Evolutionary conservation across 2,888 invertebrate species (phyloP).

Genomic region (Polietes domitor): DNA sequence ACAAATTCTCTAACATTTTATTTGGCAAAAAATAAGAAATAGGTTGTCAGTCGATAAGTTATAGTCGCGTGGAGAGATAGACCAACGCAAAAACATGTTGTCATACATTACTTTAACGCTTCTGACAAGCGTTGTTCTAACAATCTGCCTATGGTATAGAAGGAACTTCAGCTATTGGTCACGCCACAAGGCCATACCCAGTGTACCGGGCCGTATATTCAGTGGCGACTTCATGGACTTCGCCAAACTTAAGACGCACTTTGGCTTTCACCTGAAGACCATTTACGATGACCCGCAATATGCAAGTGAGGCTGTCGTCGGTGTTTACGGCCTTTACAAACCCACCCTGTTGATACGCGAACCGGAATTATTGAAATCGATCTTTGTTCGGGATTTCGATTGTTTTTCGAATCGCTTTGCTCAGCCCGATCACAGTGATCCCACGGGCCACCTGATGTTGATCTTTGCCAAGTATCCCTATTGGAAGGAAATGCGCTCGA

Average conservation of each 20-base stretch:
- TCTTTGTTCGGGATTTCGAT: slow-evolving; percentile 75
- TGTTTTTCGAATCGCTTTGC: slow-evolving; percentile 74
- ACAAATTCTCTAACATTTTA: no score
- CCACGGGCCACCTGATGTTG: slow-evolving; percentile 71
- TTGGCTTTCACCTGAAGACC: slow-evolving; percentile 75
- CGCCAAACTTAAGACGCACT: slow-evolving; percentile 74
- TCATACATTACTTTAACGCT: no score
- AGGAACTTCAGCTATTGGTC: neutral
- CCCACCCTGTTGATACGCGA: slow-evolving; percentile 80
- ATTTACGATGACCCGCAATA: slow-evolving; percentile 73
- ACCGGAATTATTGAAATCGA: slow-evolving; percentile 78
- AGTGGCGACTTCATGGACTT: slow-evolving; percentile 78
- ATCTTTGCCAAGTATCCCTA: slow-evolving; percentile 73
- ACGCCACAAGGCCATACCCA: neutral
- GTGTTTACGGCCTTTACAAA: slow-evolving; percentile 80
- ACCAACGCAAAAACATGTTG: no score
- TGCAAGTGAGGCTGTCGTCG: slow-evolving; percentile 71
- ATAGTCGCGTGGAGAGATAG: no score
- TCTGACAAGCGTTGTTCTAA: no score
- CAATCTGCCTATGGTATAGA: no score
- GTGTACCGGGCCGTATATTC: neutral
- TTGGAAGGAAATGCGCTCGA: slow-evolving; percentile 74
- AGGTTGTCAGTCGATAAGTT: no score
- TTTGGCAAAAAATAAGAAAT: no score
- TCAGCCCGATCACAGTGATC: slow-evolving; percentile 70